phyloP scores from a whole-genome alignment of 2,888 invertebrate genomes.

The Leptinotarsa rubiginosa region DNA sequence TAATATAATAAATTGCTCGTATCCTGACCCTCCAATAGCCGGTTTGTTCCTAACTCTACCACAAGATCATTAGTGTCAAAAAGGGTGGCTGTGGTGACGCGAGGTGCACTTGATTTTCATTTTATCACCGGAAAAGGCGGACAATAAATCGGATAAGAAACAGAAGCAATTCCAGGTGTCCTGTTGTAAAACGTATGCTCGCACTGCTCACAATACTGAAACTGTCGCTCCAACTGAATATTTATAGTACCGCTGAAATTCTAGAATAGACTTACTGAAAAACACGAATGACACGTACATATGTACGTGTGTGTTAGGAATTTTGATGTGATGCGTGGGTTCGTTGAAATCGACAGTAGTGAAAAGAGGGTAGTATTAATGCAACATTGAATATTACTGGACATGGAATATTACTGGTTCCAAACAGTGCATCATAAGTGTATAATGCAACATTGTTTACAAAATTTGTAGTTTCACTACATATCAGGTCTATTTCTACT shows the following conservation, averaged over 20 bases:
- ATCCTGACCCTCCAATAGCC: slow-evolving; percentile 1
- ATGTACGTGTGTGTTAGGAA: slow-evolving; percentile 5
- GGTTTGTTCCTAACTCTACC: not conserved
- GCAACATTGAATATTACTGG: too few species aligned
- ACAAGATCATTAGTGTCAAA: slow-evolving; percentile 25
- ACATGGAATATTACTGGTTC: too few species aligned
- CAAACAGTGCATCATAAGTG: too few species aligned
- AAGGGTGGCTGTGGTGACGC: slow-evolving; percentile 25
- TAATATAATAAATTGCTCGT: not conserved
- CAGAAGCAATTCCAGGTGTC: slow-evolving; percentile 48
- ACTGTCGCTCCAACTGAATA: slow-evolving; percentile 49
- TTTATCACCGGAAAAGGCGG: slow-evolving; percentile 39
- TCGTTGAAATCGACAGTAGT: too few species aligned
- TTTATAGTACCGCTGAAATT: slow-evolving; percentile 48
- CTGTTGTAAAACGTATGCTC: slow-evolving; percentile 44
- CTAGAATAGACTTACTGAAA: slow-evolving; percentile 34
- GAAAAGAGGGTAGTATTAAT: too few species aligned
- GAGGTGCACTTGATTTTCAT: slow-evolving; percentile 38
- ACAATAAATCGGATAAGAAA: slow-evolving; percentile 47
- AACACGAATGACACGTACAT: slow-evolving; percentile 28
- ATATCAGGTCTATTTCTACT: too few species aligned
- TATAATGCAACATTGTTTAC: too few species aligned
- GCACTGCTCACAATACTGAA: slow-evolving; percentile 43
- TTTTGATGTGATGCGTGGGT: too few species aligned
- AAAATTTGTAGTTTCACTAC: too few species aligned